These are phyloP conservation scores for Coendou prehensilis DNA, from an alignment of 2,797 vertebrate species.

Conservation along the genomic window DNA sequence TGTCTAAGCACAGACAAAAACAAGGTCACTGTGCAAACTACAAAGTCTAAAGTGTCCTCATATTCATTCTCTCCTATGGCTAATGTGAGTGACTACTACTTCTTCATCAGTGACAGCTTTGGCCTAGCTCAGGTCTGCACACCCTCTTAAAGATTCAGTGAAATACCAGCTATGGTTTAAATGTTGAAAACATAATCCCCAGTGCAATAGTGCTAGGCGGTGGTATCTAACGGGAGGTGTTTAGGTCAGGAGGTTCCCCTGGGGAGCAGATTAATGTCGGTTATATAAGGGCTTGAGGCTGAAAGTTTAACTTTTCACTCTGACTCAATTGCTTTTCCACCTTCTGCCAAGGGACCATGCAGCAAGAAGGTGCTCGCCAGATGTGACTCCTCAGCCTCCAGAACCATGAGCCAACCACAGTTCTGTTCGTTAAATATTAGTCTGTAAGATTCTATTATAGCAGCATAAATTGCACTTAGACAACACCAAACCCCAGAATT, in stretches of 20 bases:
- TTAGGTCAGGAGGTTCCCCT: too few species aligned
- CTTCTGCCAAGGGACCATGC: not conserved
- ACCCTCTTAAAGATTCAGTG: not conserved
- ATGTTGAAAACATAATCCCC: not conserved
- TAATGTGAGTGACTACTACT: not conserved
- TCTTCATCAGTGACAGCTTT: not conserved
- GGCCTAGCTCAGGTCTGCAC: accelerated
- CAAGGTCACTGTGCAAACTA: not conserved
- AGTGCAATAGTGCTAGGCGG: not conserved
- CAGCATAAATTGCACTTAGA: not conserved
- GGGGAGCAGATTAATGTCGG: not conserved
- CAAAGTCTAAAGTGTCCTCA: not conserved
- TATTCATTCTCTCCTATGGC: not conserved
- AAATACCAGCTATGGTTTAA: not conserved
- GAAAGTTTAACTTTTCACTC: too few species aligned
- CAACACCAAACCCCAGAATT: not conserved
- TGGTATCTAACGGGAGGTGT: not conserved
- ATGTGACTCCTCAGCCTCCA: not conserved
- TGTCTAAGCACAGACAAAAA: not conserved
- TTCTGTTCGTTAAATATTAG: not conserved
- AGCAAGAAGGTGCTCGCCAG: not conserved
- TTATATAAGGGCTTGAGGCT: too few species aligned
- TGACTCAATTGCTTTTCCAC: not conserved
- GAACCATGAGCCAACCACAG: not conserved
- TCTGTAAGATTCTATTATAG: not conserved